A percentile compares a stretch with the other conserved stretches of the same genome.
Evolutionary conservation across 2,797 vertebrate species (phyloP).

Genomic region (Apogon talboti): DNA sequence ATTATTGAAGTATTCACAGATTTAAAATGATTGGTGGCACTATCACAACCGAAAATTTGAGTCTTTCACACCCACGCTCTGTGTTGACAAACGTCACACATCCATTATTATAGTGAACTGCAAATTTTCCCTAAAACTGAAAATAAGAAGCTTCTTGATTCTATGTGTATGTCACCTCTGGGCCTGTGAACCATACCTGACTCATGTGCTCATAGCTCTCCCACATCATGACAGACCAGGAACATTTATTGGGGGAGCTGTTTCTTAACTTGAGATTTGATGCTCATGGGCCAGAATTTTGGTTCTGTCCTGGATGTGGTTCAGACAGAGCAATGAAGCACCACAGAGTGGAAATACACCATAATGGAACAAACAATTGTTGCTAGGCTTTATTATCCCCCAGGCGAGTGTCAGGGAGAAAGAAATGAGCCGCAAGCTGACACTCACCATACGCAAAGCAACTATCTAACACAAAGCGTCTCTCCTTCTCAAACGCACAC

Average conservation of each 20-base stretch:
- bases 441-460: constrained; percentile 49
- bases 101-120: constrained; percentile 9
- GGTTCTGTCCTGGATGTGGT: constrained; percentile 46
- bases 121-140: constrained; percentile 1
- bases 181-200: constrained; percentile 34
- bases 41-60: not conserved
- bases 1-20: not conserved
- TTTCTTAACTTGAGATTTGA: constrained; percentile 29
- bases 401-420: constrained; percentile 41
- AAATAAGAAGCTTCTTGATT: constrained; percentile 7
- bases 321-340: constrained; percentile 48
- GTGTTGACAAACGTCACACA: not conserved
- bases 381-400: constrained; percentile 64
- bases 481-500: constrained; percentile 20
- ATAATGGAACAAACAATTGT: constrained; percentile 69
- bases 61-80: not conserved
- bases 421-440: constrained; percentile 55
- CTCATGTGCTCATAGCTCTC: constrained; percentile 35
- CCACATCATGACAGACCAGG: constrained; percentile 38
- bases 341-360: constrained; percentile 60
- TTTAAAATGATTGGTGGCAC: not conserved
- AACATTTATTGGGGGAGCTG: constrained; percentile 33
- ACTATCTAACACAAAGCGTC: constrained; percentile 24
- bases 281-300: constrained; percentile 21
- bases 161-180: constrained; percentile 10